Conservation (phyloP, 2,113 vertebrate genomes). For the Alethe diademata region DNA sequence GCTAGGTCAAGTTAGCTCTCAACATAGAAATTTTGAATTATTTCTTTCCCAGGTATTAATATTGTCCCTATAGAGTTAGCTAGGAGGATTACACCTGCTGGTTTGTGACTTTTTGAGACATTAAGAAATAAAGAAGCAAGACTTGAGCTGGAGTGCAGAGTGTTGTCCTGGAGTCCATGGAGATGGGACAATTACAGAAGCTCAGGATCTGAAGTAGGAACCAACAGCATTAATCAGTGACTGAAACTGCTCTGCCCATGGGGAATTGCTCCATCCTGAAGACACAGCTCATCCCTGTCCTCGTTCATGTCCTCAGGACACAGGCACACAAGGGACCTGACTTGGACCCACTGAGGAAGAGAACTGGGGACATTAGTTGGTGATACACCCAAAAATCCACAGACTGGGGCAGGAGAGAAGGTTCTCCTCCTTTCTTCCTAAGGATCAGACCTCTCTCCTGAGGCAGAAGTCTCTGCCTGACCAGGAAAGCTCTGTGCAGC, state of each 20-base stretch:
- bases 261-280: background rate
- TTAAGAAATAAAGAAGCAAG: background rate
- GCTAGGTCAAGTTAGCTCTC: background rate
- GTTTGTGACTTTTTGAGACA: background rate
- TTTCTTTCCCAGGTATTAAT: background rate
- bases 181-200: background rate
- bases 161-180: background rate
- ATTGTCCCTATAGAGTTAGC: background rate
- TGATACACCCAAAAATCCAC: background rate
- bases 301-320: background rate
- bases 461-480: background rate
- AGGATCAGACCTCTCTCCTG: background rate
- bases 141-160: background rate
- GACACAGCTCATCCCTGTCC: background rate
- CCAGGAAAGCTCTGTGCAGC: background rate
- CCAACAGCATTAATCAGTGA: background rate
- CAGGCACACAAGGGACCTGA: rapidly evolving
- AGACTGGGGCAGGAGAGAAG: background rate
- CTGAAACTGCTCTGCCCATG: background rate
- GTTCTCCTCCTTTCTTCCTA: background rate
- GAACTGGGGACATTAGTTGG: background rate
- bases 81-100: background rate
- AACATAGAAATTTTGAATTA: background rate
- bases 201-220: background rate
- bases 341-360: rapidly evolving